A percentile compares a stretch with the other conserved stretches of the same genome.
These are phyloP conservation scores for Pollenia labialis DNA, from an alignment of 2,888 invertebrate species.

Conservation along the genomic window DNA sequence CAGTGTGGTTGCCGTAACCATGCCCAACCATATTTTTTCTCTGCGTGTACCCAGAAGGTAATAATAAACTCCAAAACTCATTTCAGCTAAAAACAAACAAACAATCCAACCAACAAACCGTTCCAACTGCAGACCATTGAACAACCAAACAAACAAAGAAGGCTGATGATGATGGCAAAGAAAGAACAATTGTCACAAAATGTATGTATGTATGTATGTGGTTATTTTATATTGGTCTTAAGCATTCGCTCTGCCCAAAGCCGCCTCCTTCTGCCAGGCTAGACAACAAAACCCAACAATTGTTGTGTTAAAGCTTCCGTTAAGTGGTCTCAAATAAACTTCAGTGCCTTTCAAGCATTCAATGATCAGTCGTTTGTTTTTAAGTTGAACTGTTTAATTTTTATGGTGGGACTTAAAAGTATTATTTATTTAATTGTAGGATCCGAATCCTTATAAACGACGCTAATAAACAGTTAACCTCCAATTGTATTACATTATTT, in stretches of 20 bases:
- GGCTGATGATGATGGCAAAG: constrained; percentile 31
- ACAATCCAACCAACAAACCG: constrained; percentile 8
- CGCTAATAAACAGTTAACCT: neutral
- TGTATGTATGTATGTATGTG: neutral
- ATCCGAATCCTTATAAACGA: neutral
- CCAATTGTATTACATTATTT: too few species aligned
- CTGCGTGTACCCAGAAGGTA: constrained; percentile 53
- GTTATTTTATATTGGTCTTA: constrained; percentile 9
- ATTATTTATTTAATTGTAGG: neutral
- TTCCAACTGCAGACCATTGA: constrained; percentile 45
- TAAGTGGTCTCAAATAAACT: constrained; percentile 71
- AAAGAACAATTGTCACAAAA: constrained; percentile 74
- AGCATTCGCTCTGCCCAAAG: constrained; percentile 44
- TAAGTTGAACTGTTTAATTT: neutral
- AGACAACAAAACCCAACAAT: constrained; percentile 66
- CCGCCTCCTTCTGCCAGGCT: constrained; percentile 34
- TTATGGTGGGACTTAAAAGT: constrained; percentile 7
- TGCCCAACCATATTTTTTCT: too few species aligned
- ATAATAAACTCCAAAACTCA: constrained; percentile 63
- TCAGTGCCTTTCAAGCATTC: constrained; percentile 52
- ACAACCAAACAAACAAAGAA: constrained; percentile 67
- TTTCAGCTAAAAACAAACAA: constrained; percentile 55
- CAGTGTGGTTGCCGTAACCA: too few species aligned
- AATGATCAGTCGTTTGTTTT: constrained; percentile 41
- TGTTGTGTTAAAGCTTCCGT: constrained; percentile 69